Base-by-base conservation (phyloP, 2,888 invertebrate genomes). In the Rhyacophila evoluta region DNA sequence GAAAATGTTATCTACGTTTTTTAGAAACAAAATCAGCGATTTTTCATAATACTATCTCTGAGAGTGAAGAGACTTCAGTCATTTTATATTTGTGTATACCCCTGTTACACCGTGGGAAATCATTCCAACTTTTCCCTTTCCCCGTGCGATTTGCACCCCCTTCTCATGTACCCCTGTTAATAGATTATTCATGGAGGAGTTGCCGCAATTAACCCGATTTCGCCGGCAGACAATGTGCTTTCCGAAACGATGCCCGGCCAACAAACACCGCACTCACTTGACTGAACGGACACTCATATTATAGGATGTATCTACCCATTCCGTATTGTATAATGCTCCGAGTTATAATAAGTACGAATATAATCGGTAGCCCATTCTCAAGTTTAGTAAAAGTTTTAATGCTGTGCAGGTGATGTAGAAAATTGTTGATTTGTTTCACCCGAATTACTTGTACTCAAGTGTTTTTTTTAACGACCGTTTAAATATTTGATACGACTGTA, bases 141-240 rank as follows among this genome's bases (percentile, higher is more conserved):
- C 41, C 55, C 25, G 19, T 55, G 8, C 25, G 19, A 25, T 25
- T 55, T 55, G 15, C 25, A 10, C 55, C 6, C 55, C 55, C 55
- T 55, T 19, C 2, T 55, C 25, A 4, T 8, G 2, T 33, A 33
- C 29, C 55, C 41, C 55, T 19, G 55, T 19, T 55, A 55, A 55
- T 55, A 55, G 55, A 55, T 55, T 55, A 55, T 55, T 55, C 55
- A 55, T 55, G 55, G 55, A 55, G 55, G 55, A 55, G 55, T 55
- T 55, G 55, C 55, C 55, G 55, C 55, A 55, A 55, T 55, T 55
- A 55, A 55, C 55, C 55, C 55, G 55, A 55, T 55, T 55, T 55
- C 55, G 55, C 55, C 55, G 19, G 19, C 55, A 55, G 55, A 55
- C 55, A 55, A 55, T 55, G 25, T 55, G 55, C 55, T 55, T 55